A percentile compares a stretch with the other conserved stretches of the same genome.
Conservation (phyloP, 2,797 vertebrate genomes). For the Semotilus atromaculatus region DNA sequence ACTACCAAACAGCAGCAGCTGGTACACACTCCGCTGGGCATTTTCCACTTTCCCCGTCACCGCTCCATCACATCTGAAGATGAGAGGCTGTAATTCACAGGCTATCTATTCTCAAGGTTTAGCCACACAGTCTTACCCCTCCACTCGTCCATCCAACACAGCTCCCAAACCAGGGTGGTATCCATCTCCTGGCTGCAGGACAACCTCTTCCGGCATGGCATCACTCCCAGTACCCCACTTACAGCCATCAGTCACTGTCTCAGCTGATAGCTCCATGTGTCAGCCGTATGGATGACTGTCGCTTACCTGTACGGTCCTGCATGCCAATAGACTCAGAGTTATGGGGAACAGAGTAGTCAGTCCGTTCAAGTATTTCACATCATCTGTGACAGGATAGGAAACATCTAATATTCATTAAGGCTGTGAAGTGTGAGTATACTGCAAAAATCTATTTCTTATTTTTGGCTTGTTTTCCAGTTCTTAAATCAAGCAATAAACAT, state of each 20-base stretch:
- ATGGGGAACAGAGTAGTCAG: conserved; percentile 38
- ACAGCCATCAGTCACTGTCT: conserved; percentile 75
- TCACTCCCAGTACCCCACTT: conserved; percentile 53
- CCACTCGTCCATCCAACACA: conserved; percentile 61
- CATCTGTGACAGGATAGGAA: conserved; percentile 12
- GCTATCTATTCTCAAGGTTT: conserved; percentile 55
- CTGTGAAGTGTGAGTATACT: background rate
- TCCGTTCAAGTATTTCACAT: conserved; percentile 19
- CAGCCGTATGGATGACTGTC: conserved; percentile 75
- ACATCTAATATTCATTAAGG: conserved; percentile 9
- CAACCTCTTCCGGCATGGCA: conserved; percentile 58
- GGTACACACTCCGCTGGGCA: conserved; percentile 34
- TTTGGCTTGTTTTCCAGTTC: background rate
- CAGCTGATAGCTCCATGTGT: conserved; percentile 72
- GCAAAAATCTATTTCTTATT: background rate
- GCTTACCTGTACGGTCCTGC: conserved; percentile 70
- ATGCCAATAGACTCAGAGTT: conserved; percentile 70
- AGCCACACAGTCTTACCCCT: conserved; percentile 61
- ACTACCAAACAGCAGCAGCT: conserved; percentile 45
- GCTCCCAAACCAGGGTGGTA: conserved; percentile 63
- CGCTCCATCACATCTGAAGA: conserved; percentile 52
- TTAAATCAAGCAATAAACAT: background rate
- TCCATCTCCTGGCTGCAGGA: conserved; percentile 67
- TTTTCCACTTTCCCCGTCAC: conserved; percentile 29
- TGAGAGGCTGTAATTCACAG: conserved; percentile 43